Conservation (phyloP, 2,797 vertebrate genomes). For the Gymnodraco acuticeps region DNA sequence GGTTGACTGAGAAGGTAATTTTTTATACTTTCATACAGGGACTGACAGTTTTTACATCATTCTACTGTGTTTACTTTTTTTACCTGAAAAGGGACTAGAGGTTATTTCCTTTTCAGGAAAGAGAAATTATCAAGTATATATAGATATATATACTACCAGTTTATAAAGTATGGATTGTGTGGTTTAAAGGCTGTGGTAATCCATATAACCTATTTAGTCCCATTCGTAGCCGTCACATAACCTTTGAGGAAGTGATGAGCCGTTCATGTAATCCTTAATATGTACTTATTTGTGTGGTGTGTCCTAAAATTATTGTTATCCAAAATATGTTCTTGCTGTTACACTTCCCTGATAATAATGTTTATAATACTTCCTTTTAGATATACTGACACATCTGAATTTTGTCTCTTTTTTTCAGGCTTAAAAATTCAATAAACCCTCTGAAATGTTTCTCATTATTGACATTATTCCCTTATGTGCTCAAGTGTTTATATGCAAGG, state of each 20-base stretch:
- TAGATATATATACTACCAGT: conserved; percentile 70
- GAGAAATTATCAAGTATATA: conserved; percentile 70
- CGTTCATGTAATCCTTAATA: conserved; percentile 74
- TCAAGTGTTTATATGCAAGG: background rate
- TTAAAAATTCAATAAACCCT: conserved; percentile 78
- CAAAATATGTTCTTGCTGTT: conserved; percentile 78
- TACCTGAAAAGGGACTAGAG: conserved; percentile 71
- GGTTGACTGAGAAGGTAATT: conserved; percentile 73
- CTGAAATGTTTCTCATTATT: conserved; percentile 46
- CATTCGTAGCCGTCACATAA: conserved; percentile 57
- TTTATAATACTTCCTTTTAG: conserved; percentile 75
- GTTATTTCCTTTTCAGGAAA: conserved; percentile 65
- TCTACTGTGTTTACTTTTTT: conserved; percentile 69
- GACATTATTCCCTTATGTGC: conserved; percentile 1
- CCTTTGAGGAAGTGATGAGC: conserved; percentile 53
- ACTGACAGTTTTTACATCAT: conserved; percentile 70
- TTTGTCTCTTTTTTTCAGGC: conserved; percentile 61
- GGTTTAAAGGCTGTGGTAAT: conserved; percentile 67
- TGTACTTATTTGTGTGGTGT: conserved; percentile 79
- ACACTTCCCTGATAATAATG: conserved; percentile 74
- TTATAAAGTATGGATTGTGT: conserved; percentile 71
- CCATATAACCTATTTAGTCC: conserved; percentile 62
- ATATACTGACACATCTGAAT: conserved; percentile 72
- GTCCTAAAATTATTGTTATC: conserved; percentile 74
- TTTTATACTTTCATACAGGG: conserved; percentile 82